Evolutionary conservation across 2,888 invertebrate species (phyloP), one percentile per base, ranked within the genome.

Genomic region (Drosophila borealis): DNA sequence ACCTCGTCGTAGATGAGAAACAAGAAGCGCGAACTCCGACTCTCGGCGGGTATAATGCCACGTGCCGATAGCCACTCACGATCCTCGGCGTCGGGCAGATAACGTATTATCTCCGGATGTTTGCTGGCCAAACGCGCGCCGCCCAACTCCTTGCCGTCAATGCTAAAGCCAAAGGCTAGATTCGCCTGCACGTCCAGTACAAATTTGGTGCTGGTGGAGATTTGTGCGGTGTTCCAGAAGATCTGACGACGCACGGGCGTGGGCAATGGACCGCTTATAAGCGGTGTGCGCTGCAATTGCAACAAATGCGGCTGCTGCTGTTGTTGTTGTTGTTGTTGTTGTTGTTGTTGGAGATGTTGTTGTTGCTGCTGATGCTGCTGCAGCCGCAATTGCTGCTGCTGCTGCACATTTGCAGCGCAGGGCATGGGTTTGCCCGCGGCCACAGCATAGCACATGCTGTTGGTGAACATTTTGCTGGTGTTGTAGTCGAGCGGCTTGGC

Each of bases 81-180:
- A 88, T 95, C 95, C 85, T 94, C 94, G 21, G 93, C 93, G 88
- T 95, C 95, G 11, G 94, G 94, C 42, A 94, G 92, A 90, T 95
- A 95, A 17, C 94, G 94, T 84, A 95, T 95, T 19, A 95, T 90
- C 70, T 95, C 94, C 0, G 95, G 95, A 92, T 95, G 95, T 83
- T 95, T 94, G 61, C 94, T 94, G 65, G 94, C 94, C 13, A 95
- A 86, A 21, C 94, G 92, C 1, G 80, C 62, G n/a, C 76, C 76
- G 3, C 75, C 80, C 36, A 76, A 5, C 21, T 95, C 94, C 81
- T 94, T 92, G 13, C 94, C 91, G 56, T 92, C 92, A 0, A 90
- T 90, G 10, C 91, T 89, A 33, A 92, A 92, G 8, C 92, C 92
- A 70, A 92, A 92, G 2, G 92, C 91, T 36, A 91, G 89, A 68